Percentiles rank a stretch among this genome's conserved stretches.
phyloP scores from a whole-genome alignment of 2,888 invertebrate genomes.

The Ectropis crepuscularia region DNA sequence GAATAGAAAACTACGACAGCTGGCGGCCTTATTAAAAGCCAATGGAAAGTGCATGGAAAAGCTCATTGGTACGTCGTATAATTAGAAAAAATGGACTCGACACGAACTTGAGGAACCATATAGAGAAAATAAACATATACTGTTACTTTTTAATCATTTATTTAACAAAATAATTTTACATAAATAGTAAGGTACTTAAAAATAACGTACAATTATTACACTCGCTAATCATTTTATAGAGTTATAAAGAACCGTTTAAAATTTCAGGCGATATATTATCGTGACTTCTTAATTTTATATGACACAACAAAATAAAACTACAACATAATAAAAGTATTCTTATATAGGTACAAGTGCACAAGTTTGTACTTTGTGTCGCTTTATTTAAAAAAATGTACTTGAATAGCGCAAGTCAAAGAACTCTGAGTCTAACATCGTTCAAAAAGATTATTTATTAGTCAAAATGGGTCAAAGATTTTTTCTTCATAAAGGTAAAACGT shows the following conservation, averaged over 20 bases:
- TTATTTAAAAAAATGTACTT: slow-evolving; percentile 1
- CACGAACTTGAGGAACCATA: background rate
- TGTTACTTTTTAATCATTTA: slow-evolving; percentile 34
- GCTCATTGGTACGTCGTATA: no score
- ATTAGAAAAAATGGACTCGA: no score
- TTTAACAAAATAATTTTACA: slow-evolving; percentile 42
- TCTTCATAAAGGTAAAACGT: no score
- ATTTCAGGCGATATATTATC: slow-evolving; percentile 12
- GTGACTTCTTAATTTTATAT: slow-evolving; percentile 31
- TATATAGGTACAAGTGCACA: slow-evolving; percentile 5
- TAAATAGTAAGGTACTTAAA: slow-evolving; percentile 34
- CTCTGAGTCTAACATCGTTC: no score
- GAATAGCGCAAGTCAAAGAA: no score
- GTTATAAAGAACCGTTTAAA: slow-evolving; percentile 16
- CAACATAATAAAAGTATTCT: slow-evolving; percentile 35
- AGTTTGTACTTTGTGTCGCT: slow-evolving; percentile 9
- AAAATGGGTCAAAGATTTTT: no score
- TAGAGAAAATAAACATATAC: background rate
- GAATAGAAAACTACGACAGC: no score
- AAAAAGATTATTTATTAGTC: no score
- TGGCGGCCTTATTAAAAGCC: no score
- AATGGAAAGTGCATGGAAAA: no score
- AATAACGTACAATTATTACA: slow-evolving; percentile 22
- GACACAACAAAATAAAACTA: slow-evolving; percentile 38
- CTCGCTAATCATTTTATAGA: slow-evolving; percentile 4